Evolutionary conservation across 2,888 invertebrate genomes (phyloP).

Genomic region (Nezara viridula): DNA sequence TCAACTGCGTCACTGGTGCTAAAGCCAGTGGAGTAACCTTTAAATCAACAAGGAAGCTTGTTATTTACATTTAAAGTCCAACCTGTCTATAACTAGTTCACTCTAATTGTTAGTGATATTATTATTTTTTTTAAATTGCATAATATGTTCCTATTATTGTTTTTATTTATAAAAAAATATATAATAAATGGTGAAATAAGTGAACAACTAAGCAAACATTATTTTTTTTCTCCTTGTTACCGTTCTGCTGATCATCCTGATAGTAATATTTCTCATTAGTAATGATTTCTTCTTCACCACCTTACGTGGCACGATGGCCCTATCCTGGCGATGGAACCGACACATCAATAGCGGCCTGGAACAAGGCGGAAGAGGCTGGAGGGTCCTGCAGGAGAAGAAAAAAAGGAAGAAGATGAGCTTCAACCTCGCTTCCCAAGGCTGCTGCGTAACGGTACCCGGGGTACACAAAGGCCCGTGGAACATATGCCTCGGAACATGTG

Average conservation of each 20-base stretch:
- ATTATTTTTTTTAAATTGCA: no score
- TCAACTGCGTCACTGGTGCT: no score
- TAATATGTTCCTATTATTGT: no score
- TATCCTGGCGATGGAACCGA: no score
- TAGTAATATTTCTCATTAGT: constrained; percentile 3
- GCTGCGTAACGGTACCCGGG: not conserved
- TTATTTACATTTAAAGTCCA: no score
- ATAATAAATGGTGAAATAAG: no score
- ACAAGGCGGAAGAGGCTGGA: not conserved
- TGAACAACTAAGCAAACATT: no score
- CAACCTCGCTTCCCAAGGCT: not conserved
- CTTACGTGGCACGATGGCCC: not conserved
- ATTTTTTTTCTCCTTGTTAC: not conserved
- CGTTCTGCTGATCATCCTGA: not conserved
- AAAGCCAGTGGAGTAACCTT: no score
- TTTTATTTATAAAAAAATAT: no score
- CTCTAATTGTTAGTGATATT: no score
- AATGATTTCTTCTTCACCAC: not conserved
- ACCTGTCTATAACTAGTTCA: no score
- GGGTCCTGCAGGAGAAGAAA: not conserved
- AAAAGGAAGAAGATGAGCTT: not conserved
- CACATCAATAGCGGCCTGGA: not conserved
- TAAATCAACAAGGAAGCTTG: no score
- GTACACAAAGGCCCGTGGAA: not conserved
- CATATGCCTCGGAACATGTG: not conserved